phyloP scores from a whole-genome alignment of 2,888 invertebrate species.

The Monopis laevigella region DNA sequence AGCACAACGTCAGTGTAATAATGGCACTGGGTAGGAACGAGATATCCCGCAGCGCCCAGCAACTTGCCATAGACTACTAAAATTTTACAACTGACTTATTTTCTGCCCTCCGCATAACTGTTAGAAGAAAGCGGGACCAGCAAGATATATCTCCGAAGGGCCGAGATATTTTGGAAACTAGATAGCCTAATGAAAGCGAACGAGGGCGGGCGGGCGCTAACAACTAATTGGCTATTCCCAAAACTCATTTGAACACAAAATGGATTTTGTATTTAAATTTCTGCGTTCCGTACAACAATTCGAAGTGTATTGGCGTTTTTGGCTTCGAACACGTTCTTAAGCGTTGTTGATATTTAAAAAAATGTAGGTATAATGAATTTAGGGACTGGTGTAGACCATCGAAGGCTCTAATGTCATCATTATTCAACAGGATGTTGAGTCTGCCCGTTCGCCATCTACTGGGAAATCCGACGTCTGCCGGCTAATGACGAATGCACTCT shows the following conservation, averaged over 20 bases:
- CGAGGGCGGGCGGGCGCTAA: conserved; percentile 64
- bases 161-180: conserved; percentile 65
- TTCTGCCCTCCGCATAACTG: conserved; percentile 39
- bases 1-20: too few relatives aligned
- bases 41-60: too few relatives aligned
- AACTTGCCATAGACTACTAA: conserved; percentile 47
- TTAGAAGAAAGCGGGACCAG: conserved; percentile 55
- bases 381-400: not conserved
- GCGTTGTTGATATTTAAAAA: too few relatives aligned
- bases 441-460: conserved; percentile 36
- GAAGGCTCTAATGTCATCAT: conserved; percentile 37
- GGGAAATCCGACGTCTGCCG: conserved; percentile 55
- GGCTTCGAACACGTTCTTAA: not conserved
- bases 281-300: conserved; percentile 61
- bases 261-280: conserved; percentile 68
- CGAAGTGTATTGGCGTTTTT: conserved; percentile 25
- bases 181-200: conserved; percentile 67
- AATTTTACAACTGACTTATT: conserved; percentile 50
- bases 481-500: conserved; percentile 52
- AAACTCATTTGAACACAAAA: conserved; percentile 68
- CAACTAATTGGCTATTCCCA: conserved; percentile 67
- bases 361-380: too few relatives aligned
- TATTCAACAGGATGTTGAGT: conserved; percentile 40
- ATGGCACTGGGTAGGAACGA: too few relatives aligned
- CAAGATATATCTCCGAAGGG: conserved; percentile 61